phyloP scores from a whole-genome alignment of 1,140 invertebrate genomes.

The Diprion similis region DNA sequence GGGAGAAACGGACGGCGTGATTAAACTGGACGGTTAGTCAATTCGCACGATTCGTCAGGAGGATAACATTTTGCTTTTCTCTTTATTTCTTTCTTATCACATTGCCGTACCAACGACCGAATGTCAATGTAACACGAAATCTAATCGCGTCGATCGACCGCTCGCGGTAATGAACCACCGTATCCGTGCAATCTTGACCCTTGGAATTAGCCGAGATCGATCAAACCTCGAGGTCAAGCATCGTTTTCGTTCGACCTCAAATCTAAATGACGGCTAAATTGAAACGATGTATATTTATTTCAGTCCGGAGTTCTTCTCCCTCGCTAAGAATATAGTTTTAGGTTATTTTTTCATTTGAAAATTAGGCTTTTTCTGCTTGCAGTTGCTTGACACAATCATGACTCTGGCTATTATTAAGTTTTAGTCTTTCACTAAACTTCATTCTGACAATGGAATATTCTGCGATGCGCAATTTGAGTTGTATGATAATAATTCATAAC shows the following conservation, averaged over 20 bases:
- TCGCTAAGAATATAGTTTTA: constrained; percentile 13
- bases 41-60: neutral
- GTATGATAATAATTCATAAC: too few relatives aligned
- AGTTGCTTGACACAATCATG: too few relatives aligned
- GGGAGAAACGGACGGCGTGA: constrained; percentile 90
- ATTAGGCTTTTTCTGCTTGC: neutral
- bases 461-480: too few relatives aligned
- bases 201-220: constrained; percentile 20
- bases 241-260: constrained; percentile 24
- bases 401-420: too few relatives aligned
- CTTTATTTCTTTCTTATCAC: constrained; percentile 13
- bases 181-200: too few relatives aligned
- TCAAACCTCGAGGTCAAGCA: constrained; percentile 28
- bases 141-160: too few relatives aligned
- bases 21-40: constrained; percentile 87
- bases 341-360: neutral
- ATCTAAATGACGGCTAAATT: constrained; percentile 41
- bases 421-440: too few relatives aligned
- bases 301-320: constrained; percentile 17
- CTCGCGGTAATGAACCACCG: too few relatives aligned
- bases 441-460: too few relatives aligned
- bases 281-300: constrained; percentile 25
- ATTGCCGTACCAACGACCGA: neutral
- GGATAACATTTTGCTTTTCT: constrained; percentile 11
- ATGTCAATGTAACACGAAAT: too few relatives aligned